Percentiles rank a stretch among this genome's conserved stretches.
Evolutionary conservation across 2,888 invertebrate genomes (phyloP).

Genomic region (Drosophila fungiperda): DNA sequence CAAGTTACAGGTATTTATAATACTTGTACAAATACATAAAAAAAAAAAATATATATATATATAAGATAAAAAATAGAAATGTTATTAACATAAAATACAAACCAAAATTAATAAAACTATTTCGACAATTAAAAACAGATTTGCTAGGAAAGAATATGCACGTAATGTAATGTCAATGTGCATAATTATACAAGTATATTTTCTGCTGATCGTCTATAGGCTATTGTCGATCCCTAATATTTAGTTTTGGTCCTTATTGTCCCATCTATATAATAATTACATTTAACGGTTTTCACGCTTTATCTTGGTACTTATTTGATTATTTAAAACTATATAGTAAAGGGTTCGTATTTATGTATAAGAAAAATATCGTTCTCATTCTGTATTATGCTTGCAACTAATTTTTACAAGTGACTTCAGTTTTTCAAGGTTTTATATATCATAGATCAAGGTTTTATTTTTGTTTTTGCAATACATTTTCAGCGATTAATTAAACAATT

Average conservation of each 20-base stretch:
- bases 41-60: background rate
- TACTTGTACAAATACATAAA: background rate
- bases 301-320: background rate
- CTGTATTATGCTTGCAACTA: background rate
- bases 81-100: background rate
- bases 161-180: background rate
- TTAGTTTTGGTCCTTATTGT: background rate
- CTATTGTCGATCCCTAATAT: background rate
- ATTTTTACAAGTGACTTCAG: background rate
- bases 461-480: background rate
- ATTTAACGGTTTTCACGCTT: background rate
- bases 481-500: background rate
- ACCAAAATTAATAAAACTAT: background rate
- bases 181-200: background rate
- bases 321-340: background rate
- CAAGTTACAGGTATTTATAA: slow-evolving; percentile 91
- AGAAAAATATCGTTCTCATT: background rate
- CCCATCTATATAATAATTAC: background rate
- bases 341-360: background rate
- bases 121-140: background rate
- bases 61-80: background rate
- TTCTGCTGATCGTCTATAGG: no score
- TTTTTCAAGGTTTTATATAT: background rate
- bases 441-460: background rate
- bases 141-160: background rate